Conservation (phyloP, 2,113 vertebrate species). For the Sphyrna mokarran region DNA sequence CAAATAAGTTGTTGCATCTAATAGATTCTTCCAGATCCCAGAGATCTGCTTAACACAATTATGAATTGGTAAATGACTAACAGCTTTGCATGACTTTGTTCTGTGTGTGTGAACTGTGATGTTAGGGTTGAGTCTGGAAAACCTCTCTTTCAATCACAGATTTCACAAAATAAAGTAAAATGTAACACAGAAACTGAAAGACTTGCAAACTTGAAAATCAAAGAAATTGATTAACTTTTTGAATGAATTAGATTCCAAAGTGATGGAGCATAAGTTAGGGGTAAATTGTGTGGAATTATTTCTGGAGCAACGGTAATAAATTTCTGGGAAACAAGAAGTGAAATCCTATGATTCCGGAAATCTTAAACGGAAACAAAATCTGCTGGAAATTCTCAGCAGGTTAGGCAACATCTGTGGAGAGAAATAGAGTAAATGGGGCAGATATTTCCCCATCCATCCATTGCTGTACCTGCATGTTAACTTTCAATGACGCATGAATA, state of each 20-base stretch:
- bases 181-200: not conserved
- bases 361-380: not conserved
- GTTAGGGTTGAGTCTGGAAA: not conserved
- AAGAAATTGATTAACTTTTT: not conserved
- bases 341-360: not conserved
- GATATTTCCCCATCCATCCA: no score
- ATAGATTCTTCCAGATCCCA: not conserved
- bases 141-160: not conserved
- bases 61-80: not conserved
- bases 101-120: not conserved
- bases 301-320: not conserved
- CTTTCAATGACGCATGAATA: no score
- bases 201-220: not conserved
- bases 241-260: not conserved
- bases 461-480: no score
- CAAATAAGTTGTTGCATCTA: not conserved
- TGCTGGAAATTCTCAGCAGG: not conserved
- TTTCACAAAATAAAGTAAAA: not conserved
- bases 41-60: not conserved
- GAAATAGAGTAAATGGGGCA: not conserved
- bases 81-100: not conserved
- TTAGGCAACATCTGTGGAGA: not conserved
- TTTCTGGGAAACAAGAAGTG: not conserved
- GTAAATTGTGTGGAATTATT: not conserved
- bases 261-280: not conserved